These are phyloP conservation scores for Drosophila nigricruria DNA, from an alignment of 2,888 invertebrate species.

Conservation along the genomic window DNA sequence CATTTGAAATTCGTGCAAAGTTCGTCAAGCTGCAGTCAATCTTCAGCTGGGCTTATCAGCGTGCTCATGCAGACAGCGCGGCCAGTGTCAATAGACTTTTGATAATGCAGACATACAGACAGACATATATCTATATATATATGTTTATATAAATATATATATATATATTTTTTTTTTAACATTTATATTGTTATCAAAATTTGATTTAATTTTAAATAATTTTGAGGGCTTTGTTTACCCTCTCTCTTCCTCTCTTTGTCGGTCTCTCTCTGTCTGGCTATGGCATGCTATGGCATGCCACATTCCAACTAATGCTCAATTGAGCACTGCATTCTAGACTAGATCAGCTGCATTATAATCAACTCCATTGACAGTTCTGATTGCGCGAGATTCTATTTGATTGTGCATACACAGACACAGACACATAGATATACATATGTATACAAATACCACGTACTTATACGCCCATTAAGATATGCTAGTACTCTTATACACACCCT, in stretches of 20 bases:
- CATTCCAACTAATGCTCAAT: constrained; percentile 17
- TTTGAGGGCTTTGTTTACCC: background rate
- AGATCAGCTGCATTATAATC: constrained; percentile 14
- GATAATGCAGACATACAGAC: constrained; percentile 37
- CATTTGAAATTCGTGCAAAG: constrained; percentile 55
- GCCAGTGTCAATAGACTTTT: constrained; percentile 73
- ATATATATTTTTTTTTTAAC: background rate
- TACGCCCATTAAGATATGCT: background rate
- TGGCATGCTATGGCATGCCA: constrained; percentile 7
- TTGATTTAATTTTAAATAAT: background rate
- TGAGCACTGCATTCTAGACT: constrained; percentile 22
- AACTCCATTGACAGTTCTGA: background rate
- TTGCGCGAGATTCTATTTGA: background rate
- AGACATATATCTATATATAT: constrained; percentile 1
- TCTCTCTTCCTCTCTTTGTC: constrained; percentile 8
- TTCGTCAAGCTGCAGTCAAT: constrained; percentile 51
- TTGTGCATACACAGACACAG: background rate
- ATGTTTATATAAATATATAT: constrained; percentile 3
- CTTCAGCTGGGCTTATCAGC: constrained; percentile 61
- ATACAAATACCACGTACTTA: background rate
- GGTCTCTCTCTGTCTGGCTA: constrained; percentile 1
- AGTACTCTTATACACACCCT: background rate
- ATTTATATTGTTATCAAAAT: background rate
- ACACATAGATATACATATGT: background rate
- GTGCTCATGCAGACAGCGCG: constrained; percentile 67